Conservation (phyloP, 2,888 invertebrate genomes). For the Leptinotarsa peninsularis region DNA sequence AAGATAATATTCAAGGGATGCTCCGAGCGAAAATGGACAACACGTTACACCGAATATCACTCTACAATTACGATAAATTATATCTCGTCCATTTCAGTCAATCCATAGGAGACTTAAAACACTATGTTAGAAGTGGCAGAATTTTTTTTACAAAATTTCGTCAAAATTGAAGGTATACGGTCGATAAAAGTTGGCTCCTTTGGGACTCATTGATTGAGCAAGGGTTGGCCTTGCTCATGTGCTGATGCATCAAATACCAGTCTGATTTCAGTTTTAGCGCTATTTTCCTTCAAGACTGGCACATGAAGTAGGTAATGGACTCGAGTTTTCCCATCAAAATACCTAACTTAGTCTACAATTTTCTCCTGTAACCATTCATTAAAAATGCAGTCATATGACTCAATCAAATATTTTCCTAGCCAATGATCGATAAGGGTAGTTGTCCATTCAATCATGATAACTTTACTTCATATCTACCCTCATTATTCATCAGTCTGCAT, state of each 20-base stretch:
- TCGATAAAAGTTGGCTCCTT: slow-evolving; percentile 37
- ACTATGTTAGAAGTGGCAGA: too few species aligned
- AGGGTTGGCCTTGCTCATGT: slow-evolving; percentile 42
- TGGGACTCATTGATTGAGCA: slow-evolving; percentile 49
- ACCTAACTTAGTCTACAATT: slow-evolving; percentile 34
- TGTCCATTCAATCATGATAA: slow-evolving; percentile 41
- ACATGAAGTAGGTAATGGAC: neutral
- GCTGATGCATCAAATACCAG: slow-evolving; percentile 55
- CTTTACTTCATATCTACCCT: slow-evolving; percentile 41
- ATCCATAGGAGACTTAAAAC: slow-evolving; percentile 39
- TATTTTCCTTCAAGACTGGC: neutral
- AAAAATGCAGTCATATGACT: slow-evolving; percentile 27
- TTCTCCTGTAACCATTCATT: slow-evolving; percentile 12
- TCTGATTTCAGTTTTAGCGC: slow-evolving; percentile 44
- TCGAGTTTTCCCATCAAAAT: neutral
- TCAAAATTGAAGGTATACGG: slow-evolving; percentile 38
- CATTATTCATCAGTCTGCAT: neutral
- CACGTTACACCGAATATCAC: slow-evolving; percentile 35
- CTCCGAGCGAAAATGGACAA: slow-evolving; percentile 40
- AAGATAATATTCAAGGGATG: slow-evolving; percentile 39
- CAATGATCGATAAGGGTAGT: slow-evolving; percentile 36
- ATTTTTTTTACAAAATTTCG: slow-evolving; percentile 31
- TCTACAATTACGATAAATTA: slow-evolving; percentile 5
- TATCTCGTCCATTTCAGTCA: slow-evolving; percentile 31
- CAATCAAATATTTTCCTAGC: slow-evolving; percentile 35